Conservation (phyloP, 2,797 vertebrate genomes). For the Mus caroli region DNA sequence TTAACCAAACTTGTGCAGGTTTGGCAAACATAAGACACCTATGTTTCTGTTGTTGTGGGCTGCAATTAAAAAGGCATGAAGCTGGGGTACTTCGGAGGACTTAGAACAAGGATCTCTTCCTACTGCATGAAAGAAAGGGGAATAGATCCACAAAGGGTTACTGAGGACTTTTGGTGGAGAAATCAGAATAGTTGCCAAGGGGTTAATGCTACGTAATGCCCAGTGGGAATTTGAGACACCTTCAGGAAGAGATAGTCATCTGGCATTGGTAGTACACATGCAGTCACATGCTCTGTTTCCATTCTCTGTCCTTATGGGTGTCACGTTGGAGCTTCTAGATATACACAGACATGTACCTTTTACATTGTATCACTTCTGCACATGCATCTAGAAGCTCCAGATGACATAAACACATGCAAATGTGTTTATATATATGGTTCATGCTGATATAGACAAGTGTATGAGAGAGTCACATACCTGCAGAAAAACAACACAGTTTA, state of each 20-base stretch:
- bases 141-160: not conserved
- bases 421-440: not conserved
- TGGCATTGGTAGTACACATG: not conserved
- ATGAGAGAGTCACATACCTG: not conserved
- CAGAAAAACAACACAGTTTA: not conserved
- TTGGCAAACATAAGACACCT: not conserved
- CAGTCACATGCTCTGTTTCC: not conserved
- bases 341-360: not conserved
- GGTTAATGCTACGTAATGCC: not conserved
- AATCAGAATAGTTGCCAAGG: not conserved
- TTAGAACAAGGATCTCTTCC: not conserved
- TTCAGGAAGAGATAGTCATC: not conserved
- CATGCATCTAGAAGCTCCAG: not conserved
- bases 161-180: not conserved
- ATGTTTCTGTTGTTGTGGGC: not conserved
- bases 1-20: not conserved
- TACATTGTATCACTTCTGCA: accelerated
- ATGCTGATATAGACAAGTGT: not conserved
- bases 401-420: not conserved
- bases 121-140: not conserved
- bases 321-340: not conserved
- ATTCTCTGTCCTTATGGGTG: not conserved
- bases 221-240: not conserved
- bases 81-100: not conserved
- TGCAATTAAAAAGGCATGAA: not conserved